These are phyloP conservation scores for Ylistrum balloti DNA, from an alignment of 1,140 invertebrate species.

Conservation along the genomic window DNA sequence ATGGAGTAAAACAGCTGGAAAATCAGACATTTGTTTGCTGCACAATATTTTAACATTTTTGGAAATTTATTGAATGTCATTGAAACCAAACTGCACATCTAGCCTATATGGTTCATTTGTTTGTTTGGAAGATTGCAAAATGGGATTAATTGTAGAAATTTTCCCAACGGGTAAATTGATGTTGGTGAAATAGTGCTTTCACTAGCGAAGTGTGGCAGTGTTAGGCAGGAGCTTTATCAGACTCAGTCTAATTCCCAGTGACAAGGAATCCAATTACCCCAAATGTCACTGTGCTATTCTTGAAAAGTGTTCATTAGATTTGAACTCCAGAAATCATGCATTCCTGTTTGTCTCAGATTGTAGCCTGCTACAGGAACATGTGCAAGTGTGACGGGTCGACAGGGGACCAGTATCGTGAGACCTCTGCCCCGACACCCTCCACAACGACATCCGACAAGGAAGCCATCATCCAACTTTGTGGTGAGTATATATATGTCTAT, in stretches of 20 bases:
- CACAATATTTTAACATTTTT: background rate
- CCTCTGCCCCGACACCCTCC: conserved; percentile 10
- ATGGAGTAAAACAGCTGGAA: conserved; percentile 33
- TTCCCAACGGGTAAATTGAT: conserved; percentile 25
- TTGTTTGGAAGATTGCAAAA: conserved; percentile 12
- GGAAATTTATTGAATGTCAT: conserved; percentile 1
- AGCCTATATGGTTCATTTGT: background rate
- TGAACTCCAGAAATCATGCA: conserved; percentile 52
- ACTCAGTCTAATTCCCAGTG: background rate
- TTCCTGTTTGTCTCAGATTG: conserved; percentile 65
- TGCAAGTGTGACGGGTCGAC: conserved; percentile 59
- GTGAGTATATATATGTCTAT: conserved; percentile 48
- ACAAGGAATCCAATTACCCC: background rate
- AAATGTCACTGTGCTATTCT: background rate
- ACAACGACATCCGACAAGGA: conserved; percentile 47
- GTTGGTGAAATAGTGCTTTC: conserved; percentile 23
- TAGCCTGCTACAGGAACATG: conserved; percentile 57
- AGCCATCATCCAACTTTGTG: conserved; percentile 59
- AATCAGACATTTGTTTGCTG: background rate
- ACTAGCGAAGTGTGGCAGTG: background rate
- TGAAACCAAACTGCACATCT: conserved; percentile 7
- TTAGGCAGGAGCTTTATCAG: background rate
- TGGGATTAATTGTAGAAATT: conserved; percentile 20
- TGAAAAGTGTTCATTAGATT: conserved; percentile 14
- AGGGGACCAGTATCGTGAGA: conserved; percentile 46